A percentile compares a stretch with the other conserved stretches of the same genome.
phyloP scores from a whole-genome alignment of 2,797 vertebrate genomes.

The Loris lydekkerianus region DNA sequence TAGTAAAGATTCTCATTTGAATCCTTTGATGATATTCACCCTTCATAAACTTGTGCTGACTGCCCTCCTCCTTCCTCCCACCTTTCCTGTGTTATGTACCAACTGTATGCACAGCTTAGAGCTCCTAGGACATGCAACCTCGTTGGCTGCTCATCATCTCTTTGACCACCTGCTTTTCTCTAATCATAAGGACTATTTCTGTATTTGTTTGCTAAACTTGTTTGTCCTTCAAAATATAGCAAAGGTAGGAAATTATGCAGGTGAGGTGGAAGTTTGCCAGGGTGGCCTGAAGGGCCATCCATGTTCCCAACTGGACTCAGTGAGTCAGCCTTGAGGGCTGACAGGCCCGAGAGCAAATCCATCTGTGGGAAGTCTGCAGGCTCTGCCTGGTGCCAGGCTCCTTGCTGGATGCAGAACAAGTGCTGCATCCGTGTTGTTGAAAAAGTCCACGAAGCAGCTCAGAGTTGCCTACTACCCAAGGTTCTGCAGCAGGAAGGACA shows the following conservation, averaged over 20 bases:
- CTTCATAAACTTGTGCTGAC: not conserved
- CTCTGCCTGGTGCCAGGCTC: not conserved
- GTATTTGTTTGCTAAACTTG: not conserved
- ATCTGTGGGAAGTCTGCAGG: not conserved
- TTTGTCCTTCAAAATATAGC: not conserved
- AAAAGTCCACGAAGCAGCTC: not conserved
- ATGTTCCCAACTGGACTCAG: not conserved
- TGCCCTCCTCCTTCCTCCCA: not conserved
- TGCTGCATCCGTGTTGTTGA: not conserved
- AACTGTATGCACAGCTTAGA: rapidly evolving
- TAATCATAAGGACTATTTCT: not conserved
- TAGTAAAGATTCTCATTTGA: not conserved
- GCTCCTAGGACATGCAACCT: not conserved
- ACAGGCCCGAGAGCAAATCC: not conserved
- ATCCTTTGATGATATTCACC: not conserved
- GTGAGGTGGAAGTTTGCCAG: not conserved
- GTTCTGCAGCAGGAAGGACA: not conserved
- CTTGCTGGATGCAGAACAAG: no score
- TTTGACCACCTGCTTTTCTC: not conserved
- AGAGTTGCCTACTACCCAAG: rapidly evolving
- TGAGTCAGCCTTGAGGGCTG: not conserved
- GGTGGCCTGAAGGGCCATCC: not conserved
- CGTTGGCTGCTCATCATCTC: rapidly evolving
- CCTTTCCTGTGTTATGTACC: no score
- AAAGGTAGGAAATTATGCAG: not conserved